These are phyloP conservation scores for Orthonyx spaldingii DNA, from an alignment of 2,113 vertebrate genomes.

Conservation along the genomic window DNA sequence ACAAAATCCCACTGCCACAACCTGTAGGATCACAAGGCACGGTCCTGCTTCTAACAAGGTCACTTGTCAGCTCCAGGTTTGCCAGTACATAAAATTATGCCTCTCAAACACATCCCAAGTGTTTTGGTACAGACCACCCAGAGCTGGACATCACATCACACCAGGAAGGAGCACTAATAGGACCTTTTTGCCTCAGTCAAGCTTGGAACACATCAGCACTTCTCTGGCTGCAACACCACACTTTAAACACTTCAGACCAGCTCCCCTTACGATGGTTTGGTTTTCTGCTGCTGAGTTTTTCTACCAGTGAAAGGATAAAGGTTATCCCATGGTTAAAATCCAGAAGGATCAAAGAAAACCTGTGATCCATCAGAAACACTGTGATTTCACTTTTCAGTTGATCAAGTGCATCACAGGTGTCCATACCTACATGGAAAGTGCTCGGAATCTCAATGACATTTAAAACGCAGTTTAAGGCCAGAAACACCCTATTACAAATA, in stretches of 20 bases:
- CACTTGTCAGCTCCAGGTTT: background rate
- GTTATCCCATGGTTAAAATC: background rate
- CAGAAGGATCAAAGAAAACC: background rate
- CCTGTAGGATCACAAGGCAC: too few relatives aligned
- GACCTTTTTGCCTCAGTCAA: background rate
- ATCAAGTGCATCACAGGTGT: background rate
- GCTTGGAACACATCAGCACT: background rate
- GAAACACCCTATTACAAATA: background rate
- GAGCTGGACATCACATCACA: background rate
- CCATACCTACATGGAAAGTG: accelerated
- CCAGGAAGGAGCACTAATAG: background rate
- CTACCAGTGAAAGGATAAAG: background rate
- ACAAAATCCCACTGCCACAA: background rate
- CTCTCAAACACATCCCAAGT: background rate
- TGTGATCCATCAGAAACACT: background rate
- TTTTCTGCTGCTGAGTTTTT: background rate
- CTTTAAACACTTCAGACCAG: background rate
- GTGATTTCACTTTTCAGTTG: background rate
- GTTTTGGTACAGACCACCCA: background rate
- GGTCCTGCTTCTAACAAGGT: accelerated
- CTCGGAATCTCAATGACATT: background rate
- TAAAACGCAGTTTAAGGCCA: background rate
- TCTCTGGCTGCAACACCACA: background rate
- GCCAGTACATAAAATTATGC: background rate
- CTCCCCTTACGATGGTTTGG: background rate